Conservation (phyloP, 2,797 vertebrate species). For the Propithecus perrieri region DNA sequence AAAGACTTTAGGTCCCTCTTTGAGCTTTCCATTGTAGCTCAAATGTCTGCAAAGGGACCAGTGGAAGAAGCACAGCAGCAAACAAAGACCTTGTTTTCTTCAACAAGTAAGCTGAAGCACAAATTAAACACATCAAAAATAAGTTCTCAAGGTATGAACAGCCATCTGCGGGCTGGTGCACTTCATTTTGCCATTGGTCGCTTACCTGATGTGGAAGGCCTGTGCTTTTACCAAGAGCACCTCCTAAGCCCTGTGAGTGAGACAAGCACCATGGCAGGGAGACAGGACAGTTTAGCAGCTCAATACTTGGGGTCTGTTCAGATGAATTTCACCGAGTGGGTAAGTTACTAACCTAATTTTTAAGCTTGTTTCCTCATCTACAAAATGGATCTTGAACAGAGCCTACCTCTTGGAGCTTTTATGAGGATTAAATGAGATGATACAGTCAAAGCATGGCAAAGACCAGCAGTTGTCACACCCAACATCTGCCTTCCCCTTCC, state of each 20-base stretch:
- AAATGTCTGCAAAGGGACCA: not conserved
- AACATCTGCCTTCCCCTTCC: not conserved
- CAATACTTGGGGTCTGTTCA: not conserved
- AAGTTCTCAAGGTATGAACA: not conserved
- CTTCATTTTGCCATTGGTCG: not conserved
- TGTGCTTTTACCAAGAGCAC: not conserved
- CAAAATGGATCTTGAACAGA: not conserved
- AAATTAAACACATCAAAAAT: not conserved
- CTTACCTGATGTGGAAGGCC: not conserved
- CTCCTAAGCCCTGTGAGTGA: not conserved
- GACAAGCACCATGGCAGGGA: not conserved
- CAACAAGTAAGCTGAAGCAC: not conserved
- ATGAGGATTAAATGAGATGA: constrained; percentile 6
- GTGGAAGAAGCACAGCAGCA: not conserved
- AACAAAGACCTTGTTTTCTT: not conserved
- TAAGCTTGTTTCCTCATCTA: constrained; percentile 31
- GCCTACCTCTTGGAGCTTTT: not conserved
- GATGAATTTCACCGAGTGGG: not conserved
- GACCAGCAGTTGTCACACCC: not conserved
- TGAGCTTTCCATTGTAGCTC: not conserved
- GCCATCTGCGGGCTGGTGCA: not conserved
- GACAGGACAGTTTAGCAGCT: not conserved
- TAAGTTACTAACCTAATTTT: constrained; percentile 11
- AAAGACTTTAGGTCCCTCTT: not conserved
- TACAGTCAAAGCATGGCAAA: not conserved